A percentile compares a stretch with the other conserved stretches of the same genome.
phyloP scores from a whole-genome alignment of 2,113 vertebrate genomes.

The Cygnus buccinator region DNA sequence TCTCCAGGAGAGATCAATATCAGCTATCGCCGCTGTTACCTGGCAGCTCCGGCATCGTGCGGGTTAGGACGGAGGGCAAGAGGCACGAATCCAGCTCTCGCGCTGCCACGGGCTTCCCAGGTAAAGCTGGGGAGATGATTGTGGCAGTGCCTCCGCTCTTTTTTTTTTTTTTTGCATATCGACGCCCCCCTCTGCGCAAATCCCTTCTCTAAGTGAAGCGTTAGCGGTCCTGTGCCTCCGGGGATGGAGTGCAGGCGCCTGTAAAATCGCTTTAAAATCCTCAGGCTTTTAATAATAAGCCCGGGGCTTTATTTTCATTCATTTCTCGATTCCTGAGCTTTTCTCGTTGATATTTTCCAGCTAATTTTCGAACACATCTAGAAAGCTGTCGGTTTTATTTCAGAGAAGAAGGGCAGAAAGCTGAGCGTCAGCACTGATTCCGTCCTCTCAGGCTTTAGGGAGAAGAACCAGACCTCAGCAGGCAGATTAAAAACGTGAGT shows the following conservation, averaged over 20 bases:
- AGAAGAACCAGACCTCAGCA: background rate
- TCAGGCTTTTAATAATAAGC: background rate
- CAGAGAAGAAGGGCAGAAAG: background rate
- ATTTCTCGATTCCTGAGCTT: background rate
- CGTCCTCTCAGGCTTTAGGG: background rate
- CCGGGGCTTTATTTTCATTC: background rate
- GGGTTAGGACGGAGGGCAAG: background rate
- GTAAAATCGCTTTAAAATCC: background rate
- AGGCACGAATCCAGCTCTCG: background rate
- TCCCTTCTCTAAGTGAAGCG: too few relatives aligned
- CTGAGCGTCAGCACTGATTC: background rate
- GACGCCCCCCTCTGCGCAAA: background rate
- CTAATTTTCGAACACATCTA: background rate
- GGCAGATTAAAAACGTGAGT: background rate
- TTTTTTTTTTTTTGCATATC: background rate
- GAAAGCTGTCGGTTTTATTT: background rate
- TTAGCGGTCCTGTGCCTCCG: background rate
- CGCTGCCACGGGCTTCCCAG: background rate
- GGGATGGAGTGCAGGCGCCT: background rate
- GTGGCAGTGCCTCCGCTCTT: background rate
- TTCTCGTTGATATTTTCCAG: background rate
- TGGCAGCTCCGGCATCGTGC: background rate
- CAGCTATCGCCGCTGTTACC: background rate
- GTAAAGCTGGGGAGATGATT: background rate
- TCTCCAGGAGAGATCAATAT: background rate